Base-by-base conservation (phyloP, 2,113 vertebrate genomes). In the Gadus chalcogrammus region DNA sequence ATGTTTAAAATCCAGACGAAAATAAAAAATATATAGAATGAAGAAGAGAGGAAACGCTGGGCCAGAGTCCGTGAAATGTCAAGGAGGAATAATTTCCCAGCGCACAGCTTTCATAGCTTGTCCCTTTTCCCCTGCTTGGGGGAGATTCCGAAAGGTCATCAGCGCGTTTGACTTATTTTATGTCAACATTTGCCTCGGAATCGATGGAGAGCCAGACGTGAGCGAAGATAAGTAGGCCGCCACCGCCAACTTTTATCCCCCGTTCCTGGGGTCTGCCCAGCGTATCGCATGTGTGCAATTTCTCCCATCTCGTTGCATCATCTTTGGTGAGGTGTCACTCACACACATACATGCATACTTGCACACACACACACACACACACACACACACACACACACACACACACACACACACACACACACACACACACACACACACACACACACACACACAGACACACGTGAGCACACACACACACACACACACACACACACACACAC, bases 11-110 rank as follows among this genome's bases (percentile, higher is more conserved):
- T 77, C 22, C 22, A 24, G 22, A 24, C 22, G 22, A 2, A 48
- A 48, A 48, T 0, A 9, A 9, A 48, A 48, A 9, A 48, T 2
- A 48, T 48, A 48, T 48, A 48, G 42, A 48, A 48, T 48, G 42
- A 48, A 48, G 9, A 7, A 48, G 42, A 5, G 62, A 28, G 68
- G 61, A 58, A 17, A n/a, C 2, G 55, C 4, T 58, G 55, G 74
- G 62, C 76, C 78, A 11, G 65, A 81, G 85, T 83, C 80, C 70
- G 78, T 67, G 85, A 92, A 92, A 92, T 91, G 90, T 90, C 91
- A 92, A 90, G 85, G 85, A 89, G 83, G 91, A 89, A 91, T 91
- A 92, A 90, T 92, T 88, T 88, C 81, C 85, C 52, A 16, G 16
- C 55, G 55, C 16, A 5, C 15, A 82, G 84, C 77, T 81, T 87